phyloP scores from a whole-genome alignment of 2,113 vertebrate genomes.

The Origma solitaria region DNA sequence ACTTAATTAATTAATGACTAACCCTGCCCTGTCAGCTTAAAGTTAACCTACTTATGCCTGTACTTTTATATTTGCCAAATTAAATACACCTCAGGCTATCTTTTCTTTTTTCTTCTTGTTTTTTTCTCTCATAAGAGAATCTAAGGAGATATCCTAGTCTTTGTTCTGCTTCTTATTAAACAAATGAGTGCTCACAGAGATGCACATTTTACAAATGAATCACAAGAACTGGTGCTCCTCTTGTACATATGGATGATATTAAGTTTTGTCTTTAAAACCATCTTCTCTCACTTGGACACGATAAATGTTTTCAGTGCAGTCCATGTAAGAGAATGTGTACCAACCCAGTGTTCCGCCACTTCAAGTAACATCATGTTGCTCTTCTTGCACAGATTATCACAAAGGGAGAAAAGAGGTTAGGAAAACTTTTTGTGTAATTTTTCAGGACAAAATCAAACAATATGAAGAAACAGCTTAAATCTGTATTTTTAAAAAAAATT shows the following conservation, averaged over 20 bases:
- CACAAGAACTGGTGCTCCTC: background rate
- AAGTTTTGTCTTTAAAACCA: background rate
- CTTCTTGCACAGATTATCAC: background rate
- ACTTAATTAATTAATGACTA: slow-evolving; percentile 17
- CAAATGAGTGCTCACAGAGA: background rate
- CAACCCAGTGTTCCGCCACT: background rate
- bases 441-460: background rate
- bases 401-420: background rate
- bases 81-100: background rate
- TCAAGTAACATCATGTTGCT: background rate
- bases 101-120: background rate
- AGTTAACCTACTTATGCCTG: background rate
- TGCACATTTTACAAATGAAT: background rate
- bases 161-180: background rate
- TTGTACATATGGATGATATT: background rate
- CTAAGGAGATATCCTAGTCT: background rate
- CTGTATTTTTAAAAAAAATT: background rate
- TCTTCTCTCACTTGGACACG: background rate
- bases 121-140: background rate
- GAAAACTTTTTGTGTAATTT: background rate
- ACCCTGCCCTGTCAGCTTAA: background rate
- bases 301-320: background rate
- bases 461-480: background rate
- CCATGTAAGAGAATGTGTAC: background rate
- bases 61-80: background rate